phyloP scores from a whole-genome alignment of 2,888 invertebrate species.

The Hydraecia micacea region DNA sequence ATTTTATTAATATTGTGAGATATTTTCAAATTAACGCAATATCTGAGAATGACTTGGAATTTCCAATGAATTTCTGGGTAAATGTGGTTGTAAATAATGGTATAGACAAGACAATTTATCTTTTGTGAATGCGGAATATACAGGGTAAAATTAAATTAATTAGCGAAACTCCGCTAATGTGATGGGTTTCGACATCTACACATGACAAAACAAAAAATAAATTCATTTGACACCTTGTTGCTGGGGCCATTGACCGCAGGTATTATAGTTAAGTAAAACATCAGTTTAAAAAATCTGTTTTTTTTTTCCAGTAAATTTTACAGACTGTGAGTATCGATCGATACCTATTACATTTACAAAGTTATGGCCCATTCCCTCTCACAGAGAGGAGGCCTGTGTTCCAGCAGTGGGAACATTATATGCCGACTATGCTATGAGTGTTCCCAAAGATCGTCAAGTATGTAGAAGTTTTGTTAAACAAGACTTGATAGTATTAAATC shows the following conservation, averaged over 20 bases:
- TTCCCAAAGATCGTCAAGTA: neutral
- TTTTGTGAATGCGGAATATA: neutral
- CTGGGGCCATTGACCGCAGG: neutral
- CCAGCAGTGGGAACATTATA: neutral
- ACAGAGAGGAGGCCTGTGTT: neutral
- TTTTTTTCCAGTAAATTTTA: too few species aligned
- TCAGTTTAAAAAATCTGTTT: neutral
- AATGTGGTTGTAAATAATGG: neutral
- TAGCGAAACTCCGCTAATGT: neutral
- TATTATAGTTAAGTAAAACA: neutral
- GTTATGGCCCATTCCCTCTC: neutral
- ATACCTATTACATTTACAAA: too few species aligned
- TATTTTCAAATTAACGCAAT: neutral
- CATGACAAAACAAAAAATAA: too few species aligned
- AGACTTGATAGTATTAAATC: neutral
- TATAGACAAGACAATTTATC: neutral
- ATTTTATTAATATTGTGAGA: conserved; percentile 2
- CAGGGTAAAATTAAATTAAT: too few species aligned
- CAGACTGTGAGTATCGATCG: too few species aligned
- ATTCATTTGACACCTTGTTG: neutral
- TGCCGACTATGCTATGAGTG: neutral
- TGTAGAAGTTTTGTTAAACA: neutral
- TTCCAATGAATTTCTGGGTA: neutral
- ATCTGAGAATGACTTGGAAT: neutral
- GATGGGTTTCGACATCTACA: neutral